A percentile compares a stretch with the other conserved stretches of the same genome.
These are phyloP conservation scores for Dufourea novaeangliae DNA, from an alignment of 1,140 invertebrate species.

Conservation along the genomic window DNA sequence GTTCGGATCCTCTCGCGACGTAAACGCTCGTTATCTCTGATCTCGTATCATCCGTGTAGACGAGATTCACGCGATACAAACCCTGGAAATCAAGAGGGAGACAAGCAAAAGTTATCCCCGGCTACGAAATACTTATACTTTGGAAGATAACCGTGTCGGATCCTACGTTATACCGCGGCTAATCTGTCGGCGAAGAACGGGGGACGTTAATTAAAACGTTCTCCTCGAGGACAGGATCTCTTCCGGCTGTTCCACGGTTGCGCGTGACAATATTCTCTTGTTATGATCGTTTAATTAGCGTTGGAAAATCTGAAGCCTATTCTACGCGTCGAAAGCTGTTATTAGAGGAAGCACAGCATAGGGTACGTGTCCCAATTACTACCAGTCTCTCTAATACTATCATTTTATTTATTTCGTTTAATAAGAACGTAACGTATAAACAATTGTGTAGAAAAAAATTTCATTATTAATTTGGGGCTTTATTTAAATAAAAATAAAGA, in stretches of 20 bases:
- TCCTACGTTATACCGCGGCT: background rate
- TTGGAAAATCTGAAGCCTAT: no score
- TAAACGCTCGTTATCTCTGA: slow-evolving; percentile 67
- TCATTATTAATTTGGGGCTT: no score
- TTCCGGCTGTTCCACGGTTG: background rate
- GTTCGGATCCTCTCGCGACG: slow-evolving; percentile 57
- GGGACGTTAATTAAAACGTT: slow-evolving; percentile 8
- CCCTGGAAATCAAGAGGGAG: background rate
- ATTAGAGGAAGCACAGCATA: no score
- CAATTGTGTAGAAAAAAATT: no score
- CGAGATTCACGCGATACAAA: slow-evolving; percentile 50
- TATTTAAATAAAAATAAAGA: no score
- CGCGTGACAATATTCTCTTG: background rate
- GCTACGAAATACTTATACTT: background rate
- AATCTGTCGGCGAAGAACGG: background rate
- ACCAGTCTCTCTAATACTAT: no score
- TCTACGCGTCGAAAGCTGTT: no score
- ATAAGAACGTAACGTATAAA: no score
- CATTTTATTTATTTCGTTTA: no score
- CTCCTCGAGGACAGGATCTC: background rate
- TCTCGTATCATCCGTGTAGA: slow-evolving; percentile 54
- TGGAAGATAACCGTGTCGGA: background rate
- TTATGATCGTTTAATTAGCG: no score
- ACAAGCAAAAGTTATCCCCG: slow-evolving; percentile 51
- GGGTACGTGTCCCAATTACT: no score